Evolutionary conservation across 2,113 vertebrate species (phyloP), one percentile per base, ranked within the genome.

Genomic region (Bostrychus sinensis): DNA sequence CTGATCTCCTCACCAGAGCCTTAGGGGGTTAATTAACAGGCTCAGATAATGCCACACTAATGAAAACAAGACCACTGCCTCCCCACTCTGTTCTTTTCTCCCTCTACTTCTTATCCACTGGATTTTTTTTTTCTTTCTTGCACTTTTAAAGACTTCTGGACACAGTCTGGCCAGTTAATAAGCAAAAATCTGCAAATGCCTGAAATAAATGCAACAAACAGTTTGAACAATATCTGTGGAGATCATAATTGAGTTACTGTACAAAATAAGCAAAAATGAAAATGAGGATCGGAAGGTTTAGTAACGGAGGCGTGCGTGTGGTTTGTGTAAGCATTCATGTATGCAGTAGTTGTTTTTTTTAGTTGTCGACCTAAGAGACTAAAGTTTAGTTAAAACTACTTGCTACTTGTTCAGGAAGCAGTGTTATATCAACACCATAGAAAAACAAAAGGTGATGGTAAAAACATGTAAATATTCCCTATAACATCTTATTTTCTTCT

Each of bases 11-110:
- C 54, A 77, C 73, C 59, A 69, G 74, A 86, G 86, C 91, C 92
- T 91, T 89, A 70, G 86, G 90, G 89, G 91, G 90, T 92, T 93
- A 91, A 93, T 93, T 92, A 92, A 89, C 81, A 84, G 81, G 70
- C 87, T 87, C 64, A 82, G 88, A 92, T 93, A 92, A 91, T 91
- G 82, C 86, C 86, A 88, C 83, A 80, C 80, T 91, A 87, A 90
- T 89, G 86, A 91, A 91, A 91, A 91, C 66, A 85, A 88, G 83
- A 89, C 80, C 60, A 82, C 70, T 78, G 66, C 75, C 67, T 78
- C 66, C 77, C 56, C 48, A 22, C 41, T 77, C 66, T 76, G 42
- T 79, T 46, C 54, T 25, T 13, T 62, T 69, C 36, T 64, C 53
- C 67, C 56, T 62, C 12, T 67, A 10, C 69, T 19, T 63, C 39